A percentile compares a stretch with the other conserved stretches of the same genome.
phyloP scores from a whole-genome alignment of 2,888 invertebrate species.

The Poecilobothrus nobilitatus region DNA sequence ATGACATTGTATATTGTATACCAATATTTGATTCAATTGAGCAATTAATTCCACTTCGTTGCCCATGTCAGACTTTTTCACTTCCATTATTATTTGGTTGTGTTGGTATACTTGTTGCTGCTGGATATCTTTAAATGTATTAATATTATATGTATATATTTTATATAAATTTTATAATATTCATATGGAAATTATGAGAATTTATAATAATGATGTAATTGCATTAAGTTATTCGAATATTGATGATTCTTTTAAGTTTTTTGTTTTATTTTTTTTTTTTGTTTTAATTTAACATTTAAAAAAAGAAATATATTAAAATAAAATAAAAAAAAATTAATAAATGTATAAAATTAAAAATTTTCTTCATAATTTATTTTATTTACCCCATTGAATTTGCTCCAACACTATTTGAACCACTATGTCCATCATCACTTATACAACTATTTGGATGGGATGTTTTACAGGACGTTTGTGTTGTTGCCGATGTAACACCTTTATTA shows the following conservation, averaged over 20 bases:
- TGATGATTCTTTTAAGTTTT: too few relatives aligned
- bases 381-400: conserved; percentile 35
- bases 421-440: conserved; percentile 30
- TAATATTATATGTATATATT: not conserved
- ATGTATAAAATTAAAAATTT: too few relatives aligned
- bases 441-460: conserved; percentile 25
- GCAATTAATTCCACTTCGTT: conserved; percentile 45
- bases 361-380: conserved; percentile 13
- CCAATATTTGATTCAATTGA: conserved; percentile 33
- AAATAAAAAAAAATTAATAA: too few relatives aligned
- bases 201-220: too few relatives aligned
- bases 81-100: conserved; percentile 38
- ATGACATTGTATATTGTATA: conserved; percentile 27
- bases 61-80: conserved; percentile 45
- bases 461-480: conserved; percentile 37
- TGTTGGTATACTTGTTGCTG: conserved; percentile 33
- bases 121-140: conserved; percentile 27
- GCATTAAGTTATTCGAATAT: too few relatives aligned
- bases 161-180: not conserved
- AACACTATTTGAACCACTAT: conserved; percentile 31
- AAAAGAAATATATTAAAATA: too few relatives aligned
- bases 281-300: too few relatives aligned
- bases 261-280: too few relatives aligned
- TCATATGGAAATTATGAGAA: too few relatives aligned
- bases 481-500: conserved; percentile 32